These are phyloP conservation scores for Mustela erminea DNA, from an alignment of 2,797 vertebrate genomes.

Conservation along the genomic window DNA sequence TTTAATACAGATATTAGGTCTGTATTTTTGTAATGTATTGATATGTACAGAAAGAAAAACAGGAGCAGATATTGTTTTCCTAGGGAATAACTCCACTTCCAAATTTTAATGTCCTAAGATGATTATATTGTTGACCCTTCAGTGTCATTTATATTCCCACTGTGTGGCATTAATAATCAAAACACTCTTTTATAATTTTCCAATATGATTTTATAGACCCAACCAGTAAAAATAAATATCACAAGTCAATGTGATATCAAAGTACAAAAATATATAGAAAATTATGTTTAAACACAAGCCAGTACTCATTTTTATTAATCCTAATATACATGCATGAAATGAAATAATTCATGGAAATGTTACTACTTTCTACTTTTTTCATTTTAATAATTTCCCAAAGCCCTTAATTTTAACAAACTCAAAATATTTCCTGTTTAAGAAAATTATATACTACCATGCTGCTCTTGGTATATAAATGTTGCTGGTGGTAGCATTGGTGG, in stretches of 20 bases:
- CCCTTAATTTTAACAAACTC: slow-evolving; percentile 24
- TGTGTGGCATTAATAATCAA: neutral
- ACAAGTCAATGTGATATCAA: slow-evolving; percentile 24
- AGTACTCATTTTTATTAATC: neutral
- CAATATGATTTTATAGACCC: neutral
- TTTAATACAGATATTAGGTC: neutral
- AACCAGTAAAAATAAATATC: neutral
- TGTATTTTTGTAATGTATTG: neutral
- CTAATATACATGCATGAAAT: slow-evolving; percentile 29
- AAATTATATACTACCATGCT: slow-evolving; percentile 84
- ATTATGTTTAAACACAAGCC: neutral
- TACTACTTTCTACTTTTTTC: neutral
- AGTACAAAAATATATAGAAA: slow-evolving; percentile 38
- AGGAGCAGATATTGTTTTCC: neutral
- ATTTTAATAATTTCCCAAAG: slow-evolving; percentile 33
- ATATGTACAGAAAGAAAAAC: slow-evolving; percentile 24
- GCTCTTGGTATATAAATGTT: slow-evolving; percentile 87
- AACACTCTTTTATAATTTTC: neutral
- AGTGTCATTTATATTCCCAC: neutral
- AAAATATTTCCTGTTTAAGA: slow-evolving; percentile 38
- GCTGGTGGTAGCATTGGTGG: slow-evolving; percentile 52
- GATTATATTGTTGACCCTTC: neutral
- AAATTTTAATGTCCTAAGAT: slow-evolving; percentile 10
- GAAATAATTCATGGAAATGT: neutral
- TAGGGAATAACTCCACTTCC: slow-evolving; percentile 12